Evolutionary conservation across 1,140 invertebrate genomes (phyloP).

Genomic region (Pachyrhynchus sulphureomaculatus): DNA sequence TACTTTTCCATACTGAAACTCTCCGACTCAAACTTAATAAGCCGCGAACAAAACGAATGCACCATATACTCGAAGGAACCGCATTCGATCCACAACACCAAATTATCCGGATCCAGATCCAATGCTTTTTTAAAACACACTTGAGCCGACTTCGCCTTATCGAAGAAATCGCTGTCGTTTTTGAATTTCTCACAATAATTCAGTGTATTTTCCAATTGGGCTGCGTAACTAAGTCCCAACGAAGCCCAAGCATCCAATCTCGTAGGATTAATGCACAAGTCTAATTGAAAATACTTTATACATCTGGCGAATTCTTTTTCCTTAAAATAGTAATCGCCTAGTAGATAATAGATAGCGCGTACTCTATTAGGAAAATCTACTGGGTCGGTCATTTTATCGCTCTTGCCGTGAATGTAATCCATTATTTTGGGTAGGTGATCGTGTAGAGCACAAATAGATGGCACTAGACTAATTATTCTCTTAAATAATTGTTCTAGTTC

Average conservation of each 20-base stretch:
- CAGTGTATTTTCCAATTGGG: conserved; percentile 77
- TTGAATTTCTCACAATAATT: conserved; percentile 70
- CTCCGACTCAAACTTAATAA: conserved; percentile 77
- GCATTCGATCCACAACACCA: conserved; percentile 85
- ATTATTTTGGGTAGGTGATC: conserved; percentile 61
- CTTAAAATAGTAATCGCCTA: conserved; percentile 91
- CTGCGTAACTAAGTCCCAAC: conserved; percentile 78
- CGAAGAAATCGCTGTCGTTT: conserved; percentile 70
- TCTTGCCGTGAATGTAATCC: conserved; percentile 66
- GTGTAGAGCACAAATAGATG: conserved; percentile 64
- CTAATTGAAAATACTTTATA: conserved; percentile 78
- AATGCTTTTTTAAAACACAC: conserved; percentile 78
- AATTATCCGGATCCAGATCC: conserved; percentile 67
- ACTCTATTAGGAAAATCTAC: conserved; percentile 47
- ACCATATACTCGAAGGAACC: conserved; percentile 84
- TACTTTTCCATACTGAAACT: conserved; percentile 72
- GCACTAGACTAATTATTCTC: conserved; percentile 73
- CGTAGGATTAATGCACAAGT: conserved; percentile 75
- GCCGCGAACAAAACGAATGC: conserved; percentile 81
- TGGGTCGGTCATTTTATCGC: conserved; percentile 55
- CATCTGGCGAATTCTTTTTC: conserved; percentile 68
- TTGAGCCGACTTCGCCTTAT: conserved; percentile 69
- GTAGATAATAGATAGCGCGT: conserved; percentile 78
- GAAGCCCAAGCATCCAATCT: conserved; percentile 91
- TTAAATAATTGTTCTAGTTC: conserved; percentile 79